phyloP scores from a whole-genome alignment of 1,140 invertebrate species.

The Pteromalus puparum region DNA sequence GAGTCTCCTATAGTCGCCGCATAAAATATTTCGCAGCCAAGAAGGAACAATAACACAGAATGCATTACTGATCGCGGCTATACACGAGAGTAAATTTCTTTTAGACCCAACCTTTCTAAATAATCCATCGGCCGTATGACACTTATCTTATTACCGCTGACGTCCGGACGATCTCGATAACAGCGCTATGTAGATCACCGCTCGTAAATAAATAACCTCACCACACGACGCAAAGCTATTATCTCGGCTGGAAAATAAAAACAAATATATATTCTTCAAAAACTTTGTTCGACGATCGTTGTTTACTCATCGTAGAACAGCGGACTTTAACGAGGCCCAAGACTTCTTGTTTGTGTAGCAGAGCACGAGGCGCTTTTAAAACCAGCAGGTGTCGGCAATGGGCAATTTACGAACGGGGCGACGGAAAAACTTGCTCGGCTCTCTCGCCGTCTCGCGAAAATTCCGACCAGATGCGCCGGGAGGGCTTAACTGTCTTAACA shows the following conservation, averaged over 20 bases:
- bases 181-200: not conserved
- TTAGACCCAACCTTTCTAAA: not conserved
- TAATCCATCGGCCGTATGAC: not conserved
- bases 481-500: slow-evolving; percentile 36
- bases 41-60: not conserved
- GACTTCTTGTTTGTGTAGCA: slow-evolving; percentile 37
- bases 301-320: not conserved
- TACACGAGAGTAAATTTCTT: not conserved
- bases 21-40: not conserved
- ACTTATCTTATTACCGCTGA: not conserved
- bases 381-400: slow-evolving; percentile 47
- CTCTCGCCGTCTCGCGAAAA: slow-evolving; percentile 9
- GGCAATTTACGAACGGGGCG: slow-evolving; percentile 42
- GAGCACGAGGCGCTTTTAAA: slow-evolving; percentile 27
- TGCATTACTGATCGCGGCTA: not conserved
- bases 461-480: slow-evolving; percentile 31
- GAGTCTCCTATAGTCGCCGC: not conserved
- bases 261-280: not conserved
- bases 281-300: not conserved
- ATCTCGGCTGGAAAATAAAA: not conserved
- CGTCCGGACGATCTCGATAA: not conserved
- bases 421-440: slow-evolving; percentile 40
- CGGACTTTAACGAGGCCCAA: not conserved
- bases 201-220: not conserved
- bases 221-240: not conserved